A percentile compares a stretch with the other conserved stretches of the same genome.
Evolutionary conservation across 2,113 vertebrate species (phyloP).

Genomic region (Helogale parvula): DNA sequence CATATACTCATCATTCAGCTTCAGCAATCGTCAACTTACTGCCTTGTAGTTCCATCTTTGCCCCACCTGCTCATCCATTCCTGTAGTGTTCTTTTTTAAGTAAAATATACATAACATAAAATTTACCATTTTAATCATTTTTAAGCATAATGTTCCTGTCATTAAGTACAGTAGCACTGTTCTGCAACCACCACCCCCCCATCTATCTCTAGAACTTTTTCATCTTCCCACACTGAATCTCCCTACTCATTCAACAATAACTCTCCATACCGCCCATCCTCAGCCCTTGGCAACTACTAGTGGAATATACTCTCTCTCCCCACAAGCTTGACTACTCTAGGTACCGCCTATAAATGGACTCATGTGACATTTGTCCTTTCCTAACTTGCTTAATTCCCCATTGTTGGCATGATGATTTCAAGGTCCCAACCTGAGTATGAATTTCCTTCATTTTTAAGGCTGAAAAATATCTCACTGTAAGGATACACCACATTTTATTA

Average conservation of each 20-base stretch:
- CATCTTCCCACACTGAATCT: not conserved
- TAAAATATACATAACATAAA: not conserved
- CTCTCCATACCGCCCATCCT: not conserved
- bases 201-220: not conserved
- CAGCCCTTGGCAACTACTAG: not conserved
- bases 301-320: not conserved
- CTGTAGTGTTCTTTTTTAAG: not conserved
- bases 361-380: not conserved
- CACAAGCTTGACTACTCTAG: not conserved
- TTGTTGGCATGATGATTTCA: not conserved
- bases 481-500: not conserved
- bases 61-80: not conserved
- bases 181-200: not conserved
- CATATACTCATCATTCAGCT: not conserved
- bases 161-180: not conserved
- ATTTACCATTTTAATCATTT: not conserved
- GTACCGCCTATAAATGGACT: not conserved
- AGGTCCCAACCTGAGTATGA: not conserved
- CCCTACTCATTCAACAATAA: not conserved
- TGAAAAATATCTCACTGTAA: not conserved
- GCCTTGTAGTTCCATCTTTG: not conserved
- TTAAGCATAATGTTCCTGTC: not conserved
- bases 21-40: not conserved
- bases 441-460: not conserved
- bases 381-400: not conserved